Conservation (phyloP, 2,113 vertebrate genomes). For the Coreoperca whiteheadi region DNA sequence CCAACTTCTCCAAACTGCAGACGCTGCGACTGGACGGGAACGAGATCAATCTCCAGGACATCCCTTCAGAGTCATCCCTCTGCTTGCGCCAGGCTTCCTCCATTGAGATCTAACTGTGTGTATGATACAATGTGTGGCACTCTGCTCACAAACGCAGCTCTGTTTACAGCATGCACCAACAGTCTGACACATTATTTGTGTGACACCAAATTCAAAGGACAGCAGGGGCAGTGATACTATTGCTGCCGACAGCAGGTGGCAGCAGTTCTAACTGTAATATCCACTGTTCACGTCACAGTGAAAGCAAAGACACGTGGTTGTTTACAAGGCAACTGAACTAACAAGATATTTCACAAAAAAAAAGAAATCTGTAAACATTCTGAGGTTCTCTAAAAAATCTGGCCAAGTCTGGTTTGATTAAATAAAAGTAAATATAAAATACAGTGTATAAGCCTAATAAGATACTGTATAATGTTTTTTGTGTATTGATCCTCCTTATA, state of each 20-base stretch:
- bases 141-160: not conserved
- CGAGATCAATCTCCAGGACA: conserved; percentile 84
- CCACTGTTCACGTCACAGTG: not conserved
- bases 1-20: conserved; percentile 92
- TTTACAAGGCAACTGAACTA: not conserved
- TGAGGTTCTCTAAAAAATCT: not conserved
- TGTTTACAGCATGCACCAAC: not conserved
- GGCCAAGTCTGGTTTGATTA: not conserved
- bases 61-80: conserved; percentile 87
- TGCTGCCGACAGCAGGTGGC: conserved; percentile 38
- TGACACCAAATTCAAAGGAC: not conserved
- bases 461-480: not conserved
- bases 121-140: not conserved
- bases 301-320: not conserved
- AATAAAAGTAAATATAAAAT: not conserved
- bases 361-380: not conserved
- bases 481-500: conserved; percentile 12
- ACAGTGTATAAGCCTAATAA: conserved; percentile 6
- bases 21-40: conserved; percentile 95
- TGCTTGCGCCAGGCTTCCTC: conserved; percentile 90
- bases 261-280: conserved; percentile 15
- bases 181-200: not conserved
- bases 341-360: not conserved
- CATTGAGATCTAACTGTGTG: conserved; percentile 87
- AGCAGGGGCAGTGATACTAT: not conserved